Percentiles rank a stretch among this genome's conserved stretches.
Conservation (phyloP, 2,888 invertebrate genomes). For the Bhutanitis thaidina region DNA sequence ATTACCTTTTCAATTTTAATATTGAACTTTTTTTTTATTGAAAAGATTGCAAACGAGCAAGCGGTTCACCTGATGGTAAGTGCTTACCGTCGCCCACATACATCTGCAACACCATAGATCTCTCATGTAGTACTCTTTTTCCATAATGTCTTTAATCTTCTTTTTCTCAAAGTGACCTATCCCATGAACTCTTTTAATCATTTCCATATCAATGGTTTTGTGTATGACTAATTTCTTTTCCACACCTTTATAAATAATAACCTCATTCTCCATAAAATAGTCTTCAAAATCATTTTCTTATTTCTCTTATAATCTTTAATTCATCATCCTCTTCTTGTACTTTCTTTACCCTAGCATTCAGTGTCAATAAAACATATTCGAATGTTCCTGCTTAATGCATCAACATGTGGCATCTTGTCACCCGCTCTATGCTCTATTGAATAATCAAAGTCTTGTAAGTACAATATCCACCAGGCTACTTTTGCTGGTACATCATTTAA, state of each 20-base stretch:
- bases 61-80: too few species aligned
- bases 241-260: background rate
- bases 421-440: background rate
- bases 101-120: too few species aligned
- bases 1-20: conserved; percentile 22
- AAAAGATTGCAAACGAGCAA: too few species aligned
- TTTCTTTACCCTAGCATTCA: background rate
- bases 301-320: background rate
- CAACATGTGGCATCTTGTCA: background rate
- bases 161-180: background rate
- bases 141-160: background rate
- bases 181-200: conserved; percentile 1
- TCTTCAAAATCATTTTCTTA: background rate
- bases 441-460: background rate
- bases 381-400: background rate
- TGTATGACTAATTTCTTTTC: background rate
- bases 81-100: too few species aligned
- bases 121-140: conserved; percentile 34
- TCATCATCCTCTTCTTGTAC: background rate
- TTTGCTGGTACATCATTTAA: background rate
- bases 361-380: background rate
- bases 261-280: background rate
- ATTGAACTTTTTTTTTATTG: too few species aligned
- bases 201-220: background rate
- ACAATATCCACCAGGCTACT: background rate